phyloP scores from a whole-genome alignment of 2,888 invertebrate genomes.

The Habrosyne pyritoides region DNA sequence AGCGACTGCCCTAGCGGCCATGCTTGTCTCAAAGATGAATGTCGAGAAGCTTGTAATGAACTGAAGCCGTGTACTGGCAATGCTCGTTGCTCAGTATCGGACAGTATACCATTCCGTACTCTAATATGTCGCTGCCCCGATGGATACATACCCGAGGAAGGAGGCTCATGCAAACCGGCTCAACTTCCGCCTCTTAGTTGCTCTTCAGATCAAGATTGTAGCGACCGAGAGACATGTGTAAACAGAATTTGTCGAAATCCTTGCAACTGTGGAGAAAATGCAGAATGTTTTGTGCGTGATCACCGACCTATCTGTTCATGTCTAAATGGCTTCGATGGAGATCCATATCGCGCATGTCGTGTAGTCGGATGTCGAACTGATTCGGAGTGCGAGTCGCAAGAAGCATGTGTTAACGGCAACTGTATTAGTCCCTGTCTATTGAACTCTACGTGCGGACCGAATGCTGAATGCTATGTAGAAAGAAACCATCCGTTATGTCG shows the following conservation, averaged over 20 bases:
- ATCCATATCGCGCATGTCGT: constrained; percentile 92
- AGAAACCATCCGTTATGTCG: constrained; percentile 90
- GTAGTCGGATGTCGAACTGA: constrained; percentile 92
- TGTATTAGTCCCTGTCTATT: constrained; percentile 94
- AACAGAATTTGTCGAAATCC: constrained; percentile 94
- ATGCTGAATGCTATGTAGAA: constrained; percentile 91
- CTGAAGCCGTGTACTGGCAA: constrained; percentile 90
- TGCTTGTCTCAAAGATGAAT: constrained; percentile 91
- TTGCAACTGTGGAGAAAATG: constrained; percentile 93
- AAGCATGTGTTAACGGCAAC: constrained; percentile 92
- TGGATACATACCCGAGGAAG: constrained; percentile 91
- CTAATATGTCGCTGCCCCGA: constrained; percentile 95
- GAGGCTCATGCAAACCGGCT: constrained; percentile 90
- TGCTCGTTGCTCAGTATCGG: constrained; percentile 91
- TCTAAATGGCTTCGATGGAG: constrained; percentile 92
- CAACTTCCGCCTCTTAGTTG: constrained; percentile 89
- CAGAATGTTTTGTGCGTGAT: constrained; percentile 91
- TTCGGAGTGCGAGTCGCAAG: constrained; percentile 92
- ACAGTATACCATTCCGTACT: constrained; percentile 93
- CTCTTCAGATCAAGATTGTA: constrained; percentile 90
- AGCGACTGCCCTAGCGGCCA: constrained; percentile 91
- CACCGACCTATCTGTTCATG: constrained; percentile 95
- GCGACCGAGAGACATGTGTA: constrained; percentile 90
- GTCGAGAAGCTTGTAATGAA: constrained; percentile 90
- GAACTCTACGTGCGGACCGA: constrained; percentile 90